phyloP scores from a whole-genome alignment of 2,888 invertebrate genomes.

The Ophraella communa region DNA sequence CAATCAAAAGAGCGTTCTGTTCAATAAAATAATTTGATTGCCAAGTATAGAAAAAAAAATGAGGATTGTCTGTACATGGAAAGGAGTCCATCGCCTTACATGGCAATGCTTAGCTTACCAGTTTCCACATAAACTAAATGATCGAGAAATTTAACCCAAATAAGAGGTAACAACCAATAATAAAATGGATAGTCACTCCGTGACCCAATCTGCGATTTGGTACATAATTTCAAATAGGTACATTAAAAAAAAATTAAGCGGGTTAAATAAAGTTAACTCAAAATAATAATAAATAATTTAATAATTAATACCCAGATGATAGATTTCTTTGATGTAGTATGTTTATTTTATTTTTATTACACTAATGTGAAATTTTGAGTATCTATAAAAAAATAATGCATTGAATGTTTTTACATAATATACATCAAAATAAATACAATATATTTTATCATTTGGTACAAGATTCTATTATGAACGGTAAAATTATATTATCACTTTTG shows the following conservation, averaged over 20 bases:
- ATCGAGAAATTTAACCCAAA: constrained; percentile 18
- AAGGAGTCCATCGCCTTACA: constrained; percentile 16
- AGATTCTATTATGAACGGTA: not conserved
- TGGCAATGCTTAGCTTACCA: constrained; percentile 15
- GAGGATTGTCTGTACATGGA: constrained; percentile 16
- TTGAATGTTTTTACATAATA: no score
- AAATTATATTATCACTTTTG: no score
- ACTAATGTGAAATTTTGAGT: no score
- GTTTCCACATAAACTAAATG: constrained; percentile 12
- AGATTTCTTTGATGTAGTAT: no score
- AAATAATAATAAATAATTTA: no score
- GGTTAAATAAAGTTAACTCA: no score
- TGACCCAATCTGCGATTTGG: constrained; percentile 8
- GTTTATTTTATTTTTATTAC: no score
- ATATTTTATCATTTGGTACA: not conserved
- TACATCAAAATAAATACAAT: not conserved
- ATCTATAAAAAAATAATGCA: no score
- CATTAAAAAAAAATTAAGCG: no score
- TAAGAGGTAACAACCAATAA: constrained; percentile 8
- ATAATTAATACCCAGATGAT: no score
- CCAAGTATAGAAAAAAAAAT: constrained; percentile 20
- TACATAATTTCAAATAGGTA: no score
- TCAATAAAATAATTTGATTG: constrained; percentile 19
- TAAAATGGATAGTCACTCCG: not conserved
- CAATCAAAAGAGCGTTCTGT: not conserved